Base-by-base conservation (phyloP, 2,888 invertebrate genomes). In the Proisotoma minuta region DNA sequence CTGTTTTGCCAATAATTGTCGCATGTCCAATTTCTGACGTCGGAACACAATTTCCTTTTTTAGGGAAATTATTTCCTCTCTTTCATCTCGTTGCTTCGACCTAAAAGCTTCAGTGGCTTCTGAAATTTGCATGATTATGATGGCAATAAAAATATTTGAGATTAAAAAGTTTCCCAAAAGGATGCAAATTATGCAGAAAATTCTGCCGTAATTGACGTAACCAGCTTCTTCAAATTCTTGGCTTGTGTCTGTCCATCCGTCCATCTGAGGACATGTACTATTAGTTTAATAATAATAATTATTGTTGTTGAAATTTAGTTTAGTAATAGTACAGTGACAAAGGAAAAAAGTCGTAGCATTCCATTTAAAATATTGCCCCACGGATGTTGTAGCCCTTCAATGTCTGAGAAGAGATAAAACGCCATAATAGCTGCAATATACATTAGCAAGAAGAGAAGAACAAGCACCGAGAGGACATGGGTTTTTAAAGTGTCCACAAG, bases 101-200 rank as follows among this genome's bases (percentile, higher is more conserved):
- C 71, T 57, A 48, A 66, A 71, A 2, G 62, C 61, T n/a, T 71
- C 71, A 1, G 71, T 71, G 3, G 69, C 69, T 53, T 71, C 71
- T 1, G 69, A 69, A 47, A 71, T 71, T 43, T 71, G 69, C 65
- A 71, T 62, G 28, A 71, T 71, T 49, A 71, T 71, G 24, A 71
- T 71, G 29, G 69, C 71, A 22, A 71, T 69, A 53, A 71, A 71
- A 29, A 71, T 70, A 49, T 71, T 71, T 20, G 71, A 66, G 26
- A 71, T 68, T 34, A 71, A 40, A 43, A 70, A 71, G 49, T 71
- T 69, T 24, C 71, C 71, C 1, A 70, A 51, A 2, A 70, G 66
- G 15, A 71, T 69, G 52, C 71, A 66, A 24, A 65, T 58, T n/a
- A 71, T 49, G 27, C 66, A 63, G 43, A 68, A 69, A 2, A 71